Evolutionary conservation across 2,797 vertebrate genomes (phyloP).

Genomic region (Phrynocephalus vlangalii): DNA sequence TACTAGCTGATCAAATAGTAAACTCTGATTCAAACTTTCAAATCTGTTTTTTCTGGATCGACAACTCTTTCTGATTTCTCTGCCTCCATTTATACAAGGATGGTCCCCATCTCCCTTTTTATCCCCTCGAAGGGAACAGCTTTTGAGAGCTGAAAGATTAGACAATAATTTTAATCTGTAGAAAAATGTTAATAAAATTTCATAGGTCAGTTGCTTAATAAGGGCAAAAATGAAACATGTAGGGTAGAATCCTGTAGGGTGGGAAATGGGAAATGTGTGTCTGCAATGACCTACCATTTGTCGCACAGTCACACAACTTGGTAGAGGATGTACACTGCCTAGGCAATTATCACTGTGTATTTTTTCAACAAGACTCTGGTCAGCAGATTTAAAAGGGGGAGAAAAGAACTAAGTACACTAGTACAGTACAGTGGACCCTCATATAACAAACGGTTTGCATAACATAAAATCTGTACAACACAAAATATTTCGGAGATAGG

Average conservation of each 20-base stretch:
- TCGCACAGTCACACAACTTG: no score
- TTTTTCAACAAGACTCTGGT: no score
- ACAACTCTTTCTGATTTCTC: slow-evolving; percentile 96
- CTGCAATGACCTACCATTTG: no score
- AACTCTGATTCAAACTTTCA: slow-evolving; percentile 97
- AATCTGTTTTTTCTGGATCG: slow-evolving; percentile 96
- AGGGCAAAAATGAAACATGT: slow-evolving; percentile 49
- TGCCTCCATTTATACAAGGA: slow-evolving; percentile 94
- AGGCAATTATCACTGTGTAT: no score
- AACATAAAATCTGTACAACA: no score
- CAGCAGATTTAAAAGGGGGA: no score
- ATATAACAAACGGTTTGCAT: no score
- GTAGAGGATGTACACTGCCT: no score
- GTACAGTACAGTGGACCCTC: no score
- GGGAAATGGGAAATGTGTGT: background rate
- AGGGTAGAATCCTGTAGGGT: no score
- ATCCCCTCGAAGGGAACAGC: slow-evolving; percentile 86
- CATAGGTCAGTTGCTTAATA: slow-evolving; percentile 52
- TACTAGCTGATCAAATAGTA: slow-evolving; percentile 98
- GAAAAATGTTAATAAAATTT: slow-evolving; percentile 59
- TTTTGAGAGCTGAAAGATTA: slow-evolving; percentile 88
- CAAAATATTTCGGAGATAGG: no score
- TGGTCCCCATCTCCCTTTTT: slow-evolving; percentile 90
- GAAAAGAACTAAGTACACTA: background rate
- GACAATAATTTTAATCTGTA: slow-evolving; percentile 73